Evolutionary conservation across 2,797 vertebrate species (phyloP).

Genomic region (Chaunax sp.): DNA sequence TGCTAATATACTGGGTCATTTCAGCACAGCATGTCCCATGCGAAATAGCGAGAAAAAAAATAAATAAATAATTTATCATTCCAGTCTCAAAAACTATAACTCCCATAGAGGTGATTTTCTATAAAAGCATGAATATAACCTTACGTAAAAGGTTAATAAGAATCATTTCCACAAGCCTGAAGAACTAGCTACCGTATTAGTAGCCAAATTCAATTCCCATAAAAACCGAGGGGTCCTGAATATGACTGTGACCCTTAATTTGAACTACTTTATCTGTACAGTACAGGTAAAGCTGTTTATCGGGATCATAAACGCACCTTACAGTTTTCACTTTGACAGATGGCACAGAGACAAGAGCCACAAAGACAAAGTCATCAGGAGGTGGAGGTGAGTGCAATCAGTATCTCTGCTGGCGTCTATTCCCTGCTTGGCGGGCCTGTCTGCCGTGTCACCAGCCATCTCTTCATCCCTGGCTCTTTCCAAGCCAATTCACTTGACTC

Average conservation of each 20-base stretch:
- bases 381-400: conserved; percentile 61
- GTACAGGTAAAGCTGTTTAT: too few relatives aligned
- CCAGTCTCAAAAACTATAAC: neutral
- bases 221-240: neutral
- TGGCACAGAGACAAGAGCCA: conserved; percentile 20
- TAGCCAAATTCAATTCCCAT: neutral
- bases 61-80: too few relatives aligned
- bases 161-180: conserved; percentile 7
- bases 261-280: neutral
- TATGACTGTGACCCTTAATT: conserved; percentile 1
- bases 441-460: conserved; percentile 72
- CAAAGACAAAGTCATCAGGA: conserved; percentile 53
- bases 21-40: neutral
- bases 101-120: neutral
- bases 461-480: conserved; percentile 57
- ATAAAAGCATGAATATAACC: conserved; percentile 14
- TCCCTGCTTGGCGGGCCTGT: conserved; percentile 65
- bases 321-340: too few relatives aligned
- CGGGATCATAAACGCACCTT: too few relatives aligned
- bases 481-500: conserved; percentile 59
- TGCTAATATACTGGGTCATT: conserved; percentile 28
- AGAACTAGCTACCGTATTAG: conserved; percentile 8
- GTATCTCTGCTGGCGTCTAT: conserved; percentile 61
- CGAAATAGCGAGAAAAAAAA: conserved; percentile 17
- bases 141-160: conserved; percentile 20